Conservation (phyloP, 1,140 invertebrate genomes). For the Macrobrachium nipponense region DNA sequence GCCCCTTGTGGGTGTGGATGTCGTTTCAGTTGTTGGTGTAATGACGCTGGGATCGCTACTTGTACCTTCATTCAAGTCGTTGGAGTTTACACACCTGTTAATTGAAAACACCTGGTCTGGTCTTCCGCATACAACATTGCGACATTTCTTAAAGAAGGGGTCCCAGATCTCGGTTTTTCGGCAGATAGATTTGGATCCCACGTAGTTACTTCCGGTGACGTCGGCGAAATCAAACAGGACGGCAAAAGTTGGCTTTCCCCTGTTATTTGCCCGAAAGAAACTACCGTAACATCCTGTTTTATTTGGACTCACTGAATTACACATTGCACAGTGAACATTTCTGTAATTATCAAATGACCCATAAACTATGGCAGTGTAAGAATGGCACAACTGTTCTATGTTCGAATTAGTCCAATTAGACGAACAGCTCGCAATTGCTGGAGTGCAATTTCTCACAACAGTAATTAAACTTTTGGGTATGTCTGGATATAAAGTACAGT, state of each 20-base stretch:
- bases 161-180: slow-evolving; percentile 70
- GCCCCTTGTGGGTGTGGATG: slow-evolving; percentile 34
- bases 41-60: slow-evolving; percentile 7
- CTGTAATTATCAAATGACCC: slow-evolving; percentile 67
- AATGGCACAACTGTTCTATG: slow-evolving; percentile 65
- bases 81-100: slow-evolving; percentile 63
- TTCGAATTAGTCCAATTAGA: slow-evolving; percentile 67
- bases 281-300: slow-evolving; percentile 66
- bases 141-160: slow-evolving; percentile 71
- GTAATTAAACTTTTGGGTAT: slow-evolving; percentile 65
- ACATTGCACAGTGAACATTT: slow-evolving; percentile 74
- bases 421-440: slow-evolving; percentile 66
- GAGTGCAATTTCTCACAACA: slow-evolving; percentile 65
- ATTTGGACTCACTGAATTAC: slow-evolving; percentile 70
- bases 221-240: slow-evolving; percentile 71
- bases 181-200: slow-evolving; percentile 68
- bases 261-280: slow-evolving; percentile 4
- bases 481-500: slow-evolving; percentile 66
- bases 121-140: slow-evolving; percentile 67
- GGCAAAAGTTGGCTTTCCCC: slow-evolving; percentile 67
- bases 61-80: slow-evolving; percentile 37
- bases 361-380: slow-evolving; percentile 70
- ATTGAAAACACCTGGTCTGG: slow-evolving; percentile 62
- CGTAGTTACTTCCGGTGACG: slow-evolving; percentile 66
- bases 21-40: neutral